A percentile compares a stretch with the other conserved stretches of the same genome.
These are phyloP conservation scores for Apogon hyalosoma DNA, from an alignment of 2,797 vertebrate species.

Conservation along the genomic window DNA sequence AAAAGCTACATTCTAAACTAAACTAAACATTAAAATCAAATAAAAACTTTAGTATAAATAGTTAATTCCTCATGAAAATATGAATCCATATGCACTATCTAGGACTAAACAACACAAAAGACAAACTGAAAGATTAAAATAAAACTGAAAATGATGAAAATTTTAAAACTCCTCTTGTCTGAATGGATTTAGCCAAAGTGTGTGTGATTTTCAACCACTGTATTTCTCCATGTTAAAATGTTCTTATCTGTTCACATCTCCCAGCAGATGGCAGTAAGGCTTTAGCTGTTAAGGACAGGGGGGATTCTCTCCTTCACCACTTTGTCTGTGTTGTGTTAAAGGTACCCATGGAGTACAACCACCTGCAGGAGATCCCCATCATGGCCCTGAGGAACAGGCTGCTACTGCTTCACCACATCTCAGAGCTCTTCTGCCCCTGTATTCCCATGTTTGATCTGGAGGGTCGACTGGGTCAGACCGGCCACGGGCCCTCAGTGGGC, in stretches of 20 bases:
- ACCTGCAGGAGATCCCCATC: constrained; percentile 95
- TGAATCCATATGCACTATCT: too few species aligned
- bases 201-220: too few species aligned
- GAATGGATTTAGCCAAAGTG: too few species aligned
- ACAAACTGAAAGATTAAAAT: too few species aligned
- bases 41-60: too few species aligned
- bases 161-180: too few species aligned
- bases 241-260: not conserved
- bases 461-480: constrained; percentile 92
- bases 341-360: constrained; percentile 99
- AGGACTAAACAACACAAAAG: too few species aligned
- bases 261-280: constrained; percentile 67
- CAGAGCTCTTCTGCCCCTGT: constrained; percentile 97
- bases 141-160: too few species aligned
- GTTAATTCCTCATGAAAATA: too few species aligned
- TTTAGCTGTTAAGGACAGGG: constrained; percentile 1
- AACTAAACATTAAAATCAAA: too few species aligned
- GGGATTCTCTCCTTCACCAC: not conserved
- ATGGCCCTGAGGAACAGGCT: constrained; percentile 94
- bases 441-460: constrained; percentile 99
- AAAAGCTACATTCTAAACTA: too few species aligned
- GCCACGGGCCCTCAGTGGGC: constrained; percentile 93
- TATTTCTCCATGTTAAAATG: not conserved
- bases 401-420: constrained; percentile 96
- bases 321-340: constrained; percentile 55